Evolutionary conservation across 1,140 invertebrate genomes (phyloP), one percentile per base, ranked within the genome.

Genomic region (Adoxophyes honmai): DNA sequence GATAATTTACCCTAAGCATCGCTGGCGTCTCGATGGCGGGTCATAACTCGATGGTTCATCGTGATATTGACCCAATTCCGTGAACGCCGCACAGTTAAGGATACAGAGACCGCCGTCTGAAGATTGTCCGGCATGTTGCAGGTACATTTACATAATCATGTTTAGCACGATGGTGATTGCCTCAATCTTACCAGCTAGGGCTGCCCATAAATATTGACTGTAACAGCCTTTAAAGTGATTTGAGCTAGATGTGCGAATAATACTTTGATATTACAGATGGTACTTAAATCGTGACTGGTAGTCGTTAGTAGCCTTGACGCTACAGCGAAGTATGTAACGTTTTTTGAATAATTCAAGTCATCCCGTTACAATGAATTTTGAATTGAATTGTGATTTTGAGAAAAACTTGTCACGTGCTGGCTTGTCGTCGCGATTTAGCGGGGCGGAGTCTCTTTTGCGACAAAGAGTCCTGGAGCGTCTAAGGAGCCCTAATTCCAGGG

Each of bases 401-500:
- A 48, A 64, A 69, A 68, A 60, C 9, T 56, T 70, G 76, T 78
- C 80, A 81, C 78, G 78, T 78, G 80, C 75, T 77, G 51, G 62
- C 55, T 60, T 68, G 39, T 51, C 56, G 38, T 68, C 35, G 59
- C 73, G 68, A 59, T 77, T 65, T 78, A 75, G 62, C 58, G 64
- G 75, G 83, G 83, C 78, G 81, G 81, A 86, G 80, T 84, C 59
- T 65, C 57, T 60, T 15, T 14, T 37, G 13, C 53, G 52, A 86
- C 75, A 87, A 86, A 78, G 59, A n/a, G 74, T 65, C 86, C 74
- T 69, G 83, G 64, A 76, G 80, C 53, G 80, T 53, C 66, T 68
- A 76, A 78, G 76, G 75, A 73, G 66, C 70, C 62, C 64, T 88
- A 85, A 88, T 85, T 69, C 70, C 78, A 83, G 72, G 75, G 66